These are phyloP conservation scores for Periophthalmodon schlosseri DNA, from an alignment of 2,113 vertebrate genomes.

Conservation along the genomic window DNA sequence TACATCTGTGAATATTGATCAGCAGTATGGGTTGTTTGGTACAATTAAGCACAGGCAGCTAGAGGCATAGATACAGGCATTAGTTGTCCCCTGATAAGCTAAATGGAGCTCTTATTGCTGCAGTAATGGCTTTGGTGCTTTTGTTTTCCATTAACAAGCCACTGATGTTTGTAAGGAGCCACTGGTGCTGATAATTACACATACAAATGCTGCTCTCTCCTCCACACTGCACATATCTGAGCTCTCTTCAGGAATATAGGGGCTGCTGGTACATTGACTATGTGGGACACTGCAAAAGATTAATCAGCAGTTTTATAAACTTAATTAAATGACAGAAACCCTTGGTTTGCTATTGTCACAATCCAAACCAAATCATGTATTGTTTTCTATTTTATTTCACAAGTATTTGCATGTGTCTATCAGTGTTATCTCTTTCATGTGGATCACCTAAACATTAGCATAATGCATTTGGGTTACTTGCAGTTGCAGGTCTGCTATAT, in stretches of 20 bases:
- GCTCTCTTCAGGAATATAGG: background rate
- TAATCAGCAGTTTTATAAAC: background rate
- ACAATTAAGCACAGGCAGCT: slow-evolving; percentile 19
- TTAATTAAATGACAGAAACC: background rate
- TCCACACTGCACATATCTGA: slow-evolving; percentile 31
- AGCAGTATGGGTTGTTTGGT: slow-evolving; percentile 18
- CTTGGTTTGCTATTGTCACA: background rate
- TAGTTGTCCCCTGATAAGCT: slow-evolving; percentile 31
- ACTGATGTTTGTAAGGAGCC: slow-evolving; percentile 14
- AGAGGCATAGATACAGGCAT: slow-evolving; percentile 33
- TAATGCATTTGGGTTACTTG: too few species aligned
- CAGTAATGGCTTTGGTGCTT: slow-evolving; percentile 27
- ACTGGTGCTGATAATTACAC: slow-evolving; percentile 42
- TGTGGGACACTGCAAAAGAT: background rate
- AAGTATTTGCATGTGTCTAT: too few species aligned
- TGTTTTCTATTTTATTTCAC: background rate
- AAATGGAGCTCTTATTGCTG: slow-evolving; percentile 26
- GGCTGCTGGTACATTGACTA: background rate
- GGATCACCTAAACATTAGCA: too few species aligned
- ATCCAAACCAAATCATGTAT: background rate
- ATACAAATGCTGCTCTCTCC: slow-evolving; percentile 28
- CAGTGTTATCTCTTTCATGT: too few species aligned
- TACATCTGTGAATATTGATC: slow-evolving; percentile 14
- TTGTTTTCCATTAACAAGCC: slow-evolving; percentile 48
- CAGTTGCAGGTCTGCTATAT: too few species aligned